Conservation (phyloP, 1,140 invertebrate species). For the Plutomurus gul region DNA sequence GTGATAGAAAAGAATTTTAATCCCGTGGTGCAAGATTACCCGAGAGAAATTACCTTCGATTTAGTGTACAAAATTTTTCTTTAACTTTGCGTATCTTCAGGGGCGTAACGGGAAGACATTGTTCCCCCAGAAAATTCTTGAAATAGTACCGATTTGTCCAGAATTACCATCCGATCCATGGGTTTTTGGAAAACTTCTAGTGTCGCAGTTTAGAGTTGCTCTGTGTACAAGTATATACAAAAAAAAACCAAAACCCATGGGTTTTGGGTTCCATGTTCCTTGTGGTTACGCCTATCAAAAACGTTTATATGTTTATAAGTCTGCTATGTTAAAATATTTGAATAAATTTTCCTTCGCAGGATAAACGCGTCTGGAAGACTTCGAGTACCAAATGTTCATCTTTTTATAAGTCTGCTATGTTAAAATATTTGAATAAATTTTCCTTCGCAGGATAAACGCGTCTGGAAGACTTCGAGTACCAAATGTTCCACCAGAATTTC, state of each 20-base stretch:
- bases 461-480: slow-evolving; percentile 39
- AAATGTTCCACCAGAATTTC: slow-evolving; percentile 37
- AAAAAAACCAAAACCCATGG: no score
- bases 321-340: not conserved
- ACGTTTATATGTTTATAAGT: not conserved
- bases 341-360: not conserved
- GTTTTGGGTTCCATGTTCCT: no score
- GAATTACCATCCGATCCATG: no score
- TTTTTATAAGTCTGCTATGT: not conserved
- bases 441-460: slow-evolving; percentile 25
- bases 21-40: not conserved
- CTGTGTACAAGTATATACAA: no score
- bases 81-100: no score
- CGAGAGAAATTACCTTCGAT: not conserved
- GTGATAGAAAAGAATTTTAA: slow-evolving; percentile 8
- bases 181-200: no score
- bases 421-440: not conserved
- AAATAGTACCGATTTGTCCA: no score
- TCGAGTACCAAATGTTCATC: slow-evolving; percentile 29
- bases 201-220: no score
- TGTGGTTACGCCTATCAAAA: no score
- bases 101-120: no score
- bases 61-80: not conserved
- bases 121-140: no score
- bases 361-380: slow-evolving; percentile 36